A percentile compares a stretch with the other conserved stretches of the same genome.
Conservation (phyloP, 2,113 vertebrate genomes). For the Prionailurus bengalensis region DNA sequence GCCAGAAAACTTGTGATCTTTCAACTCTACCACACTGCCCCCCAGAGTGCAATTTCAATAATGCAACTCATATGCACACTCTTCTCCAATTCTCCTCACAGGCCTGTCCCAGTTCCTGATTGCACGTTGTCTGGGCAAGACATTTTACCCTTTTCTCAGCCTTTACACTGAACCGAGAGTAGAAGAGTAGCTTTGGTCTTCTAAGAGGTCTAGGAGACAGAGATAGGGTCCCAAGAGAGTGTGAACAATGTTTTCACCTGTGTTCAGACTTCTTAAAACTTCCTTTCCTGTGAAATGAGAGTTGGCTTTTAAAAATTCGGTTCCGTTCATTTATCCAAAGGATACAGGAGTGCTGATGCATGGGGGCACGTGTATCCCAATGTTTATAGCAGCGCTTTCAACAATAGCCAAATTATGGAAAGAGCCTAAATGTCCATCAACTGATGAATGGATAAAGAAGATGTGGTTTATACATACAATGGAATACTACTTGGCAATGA, state of each 20-base stretch:
- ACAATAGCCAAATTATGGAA: too few relatives aligned
- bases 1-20: background rate
- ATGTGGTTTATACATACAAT: too few relatives aligned
- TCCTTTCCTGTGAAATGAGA: background rate
- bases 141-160: background rate
- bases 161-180: background rate
- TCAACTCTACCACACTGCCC: background rate
- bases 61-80: background rate
- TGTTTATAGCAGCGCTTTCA: too few relatives aligned
- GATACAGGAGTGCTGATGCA: too few relatives aligned
- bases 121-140: background rate
- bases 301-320: background rate
- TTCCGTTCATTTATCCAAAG: too few relatives aligned
- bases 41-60: background rate
- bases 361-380: too few relatives aligned
- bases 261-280: background rate
- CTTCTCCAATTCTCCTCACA: background rate
- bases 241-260: background rate
- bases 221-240: background rate
- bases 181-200: background rate
- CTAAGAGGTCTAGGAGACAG: background rate
- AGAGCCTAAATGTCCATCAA: too few relatives aligned
- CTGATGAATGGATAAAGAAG: too few relatives aligned
- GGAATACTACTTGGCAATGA: too few relatives aligned
- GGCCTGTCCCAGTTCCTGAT: background rate